Base-by-base conservation (phyloP, 1,140 invertebrate species). In the Eupeodes corollae region DNA sequence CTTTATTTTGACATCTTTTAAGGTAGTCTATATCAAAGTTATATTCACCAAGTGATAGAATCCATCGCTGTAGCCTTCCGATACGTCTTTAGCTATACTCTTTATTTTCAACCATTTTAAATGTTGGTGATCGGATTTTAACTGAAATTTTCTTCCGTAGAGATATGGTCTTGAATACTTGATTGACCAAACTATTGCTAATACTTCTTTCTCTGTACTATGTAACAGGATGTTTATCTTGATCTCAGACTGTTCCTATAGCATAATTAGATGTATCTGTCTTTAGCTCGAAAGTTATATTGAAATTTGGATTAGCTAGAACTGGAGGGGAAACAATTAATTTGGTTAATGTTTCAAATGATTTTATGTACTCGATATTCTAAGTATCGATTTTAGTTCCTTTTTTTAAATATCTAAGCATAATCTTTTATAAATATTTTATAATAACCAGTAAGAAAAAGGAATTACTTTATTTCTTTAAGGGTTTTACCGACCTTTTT, bases 321-420 rank as follows among this genome's bases (percentile, higher is more conserved):
- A 61, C 46, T 9, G 57, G 57, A 14, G 47, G 47, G 15, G 45
- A 19, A 11, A 49, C 55, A 14, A 61, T 40, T 18, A 41, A 14
- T 37, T 44, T 45, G 49, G 55, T 64, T 38, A 56, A 42, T 26
- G 35, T 50, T 21, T 59, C 48, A 49, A 71, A 71, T 30, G 63
- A 37, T 30, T 48, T 48, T n/a, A 47, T 47, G 15, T 50, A 52
- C 16, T 46, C 42, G 14, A 32, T 33, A 16, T 50, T 41, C 12
- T 57, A 59, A 39, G 46, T 56, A 55, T 52, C 41, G 8, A 52
- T 35, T 30, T 38, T 47, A 16, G 37, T 44, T 15, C 37, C 46
- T 32, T 50, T 55, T 44, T 54, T 52, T 18, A 54, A 35, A 16
- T 33, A 49, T 44, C 37, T 58, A 50, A 21, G 55, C 46, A 40